Conservation (phyloP, 2,797 vertebrate genomes). For the Xiphophorus birchmanni region DNA sequence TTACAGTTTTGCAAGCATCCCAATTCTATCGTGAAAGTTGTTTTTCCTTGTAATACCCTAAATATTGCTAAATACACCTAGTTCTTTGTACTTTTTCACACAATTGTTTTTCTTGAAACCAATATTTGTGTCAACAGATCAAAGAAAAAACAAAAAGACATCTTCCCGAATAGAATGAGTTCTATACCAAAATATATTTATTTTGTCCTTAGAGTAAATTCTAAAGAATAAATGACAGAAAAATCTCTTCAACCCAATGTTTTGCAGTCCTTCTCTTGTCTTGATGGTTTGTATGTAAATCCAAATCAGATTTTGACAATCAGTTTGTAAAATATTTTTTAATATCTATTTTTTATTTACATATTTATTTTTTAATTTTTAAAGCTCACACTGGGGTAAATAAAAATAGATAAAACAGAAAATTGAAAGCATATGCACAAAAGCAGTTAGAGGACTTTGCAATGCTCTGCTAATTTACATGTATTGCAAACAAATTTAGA, state of each 20-base stretch:
- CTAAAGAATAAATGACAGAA: neutral
- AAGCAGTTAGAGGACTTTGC: neutral
- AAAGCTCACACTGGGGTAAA: neutral
- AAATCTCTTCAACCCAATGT: neutral
- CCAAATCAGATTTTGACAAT: neutral
- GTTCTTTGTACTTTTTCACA: neutral
- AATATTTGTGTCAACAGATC: neutral
- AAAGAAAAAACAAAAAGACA: neutral
- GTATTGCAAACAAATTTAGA: neutral
- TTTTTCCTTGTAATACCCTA: neutral
- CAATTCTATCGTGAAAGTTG: neutral
- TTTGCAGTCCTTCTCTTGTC: neutral
- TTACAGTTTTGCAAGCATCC: neutral
- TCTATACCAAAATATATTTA: neutral
- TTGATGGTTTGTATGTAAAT: neutral
- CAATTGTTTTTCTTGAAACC: neutral
- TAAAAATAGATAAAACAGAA: neutral
- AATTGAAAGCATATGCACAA: neutral
- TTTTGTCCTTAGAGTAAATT: neutral
- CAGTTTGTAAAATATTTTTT: neutral
- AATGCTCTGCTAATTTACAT: neutral
- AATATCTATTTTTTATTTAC: neutral
- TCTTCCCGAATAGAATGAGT: neutral
- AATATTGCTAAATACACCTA: neutral
- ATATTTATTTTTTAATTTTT: neutral